Conservation (phyloP, 2,888 invertebrate genomes). For the Reticulitermes lucifugus region DNA sequence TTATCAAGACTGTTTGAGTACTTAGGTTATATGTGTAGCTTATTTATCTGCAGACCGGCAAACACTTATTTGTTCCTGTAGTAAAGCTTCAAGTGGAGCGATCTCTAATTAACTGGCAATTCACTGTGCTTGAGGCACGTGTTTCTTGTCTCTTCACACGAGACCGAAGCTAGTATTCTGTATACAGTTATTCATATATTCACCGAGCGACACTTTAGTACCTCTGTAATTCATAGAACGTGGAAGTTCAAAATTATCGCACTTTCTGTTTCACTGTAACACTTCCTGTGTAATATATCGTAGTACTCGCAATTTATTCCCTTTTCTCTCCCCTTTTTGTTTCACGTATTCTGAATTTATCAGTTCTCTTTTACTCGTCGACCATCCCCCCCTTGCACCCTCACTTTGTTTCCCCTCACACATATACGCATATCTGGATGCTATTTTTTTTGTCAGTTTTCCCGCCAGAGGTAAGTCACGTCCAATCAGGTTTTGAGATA, state of each 20-base stretch:
- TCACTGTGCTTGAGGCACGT: background rate
- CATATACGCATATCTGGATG: background rate
- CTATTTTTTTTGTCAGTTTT: slow-evolving; percentile 4
- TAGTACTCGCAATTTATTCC: slow-evolving; percentile 4
- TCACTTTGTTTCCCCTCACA: background rate
- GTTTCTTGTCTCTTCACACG: background rate
- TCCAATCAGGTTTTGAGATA: slow-evolving; percentile 46
- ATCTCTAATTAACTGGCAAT: background rate
- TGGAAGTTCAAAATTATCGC: slow-evolving; percentile 17
- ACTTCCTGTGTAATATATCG: slow-evolving; percentile 7
- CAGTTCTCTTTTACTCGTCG: slow-evolving; percentile 14
- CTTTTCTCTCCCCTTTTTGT: background rate
- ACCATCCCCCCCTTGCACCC: background rate
- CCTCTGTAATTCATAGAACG: slow-evolving; percentile 15
- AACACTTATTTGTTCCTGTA: background rate
- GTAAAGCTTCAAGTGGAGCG: background rate
- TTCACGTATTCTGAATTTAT: slow-evolving; percentile 25
- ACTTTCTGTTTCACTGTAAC: slow-evolving; percentile 4
- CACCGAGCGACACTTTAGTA: background rate
- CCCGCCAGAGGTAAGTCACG: slow-evolving; percentile 46
- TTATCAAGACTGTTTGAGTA: too few relatives aligned
- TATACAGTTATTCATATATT: slow-evolving; percentile 18
- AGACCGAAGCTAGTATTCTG: background rate
- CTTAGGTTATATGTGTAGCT: too few relatives aligned
- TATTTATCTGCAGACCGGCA: too few relatives aligned